Base-by-base conservation (phyloP, 2,888 invertebrate genomes). In the Diaprepes abbreviatus region DNA sequence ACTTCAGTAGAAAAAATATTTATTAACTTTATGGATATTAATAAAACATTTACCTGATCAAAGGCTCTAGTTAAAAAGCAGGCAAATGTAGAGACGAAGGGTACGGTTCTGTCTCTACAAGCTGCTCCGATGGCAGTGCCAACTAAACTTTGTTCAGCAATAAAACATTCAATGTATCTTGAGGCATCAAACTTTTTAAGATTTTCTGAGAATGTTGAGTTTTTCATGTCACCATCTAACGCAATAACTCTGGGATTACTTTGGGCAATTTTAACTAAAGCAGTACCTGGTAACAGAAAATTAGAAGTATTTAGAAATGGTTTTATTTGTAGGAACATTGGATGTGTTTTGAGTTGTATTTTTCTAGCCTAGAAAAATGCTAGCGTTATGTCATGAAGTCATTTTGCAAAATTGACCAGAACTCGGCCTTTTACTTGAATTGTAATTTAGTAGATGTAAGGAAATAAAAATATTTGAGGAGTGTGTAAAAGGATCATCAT, bases 131-230 rank as follows among this genome's bases (percentile, higher is more conserved):
- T 95, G 0, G 95, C 98, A 67, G 97, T 96, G 54, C 97, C 97
- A 72, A 96, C 96, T 81, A 98, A 86, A 87, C 97, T 98, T 87
- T 99, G 99, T 83, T 99, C 99, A 67, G 99, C 99, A 81, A 99
- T 99, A 87, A 94, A 99, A 83, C 99, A 98, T 85, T 99, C 99
- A 76, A 99, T 91, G 85, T 94, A 97, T 74, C 95, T 91, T 58
- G 87, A 86, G 1, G 91, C 88, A 77, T 87, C 87, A 24, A 86
- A 91, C 76, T 92, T 90, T 83, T 93, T 93, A 73, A 98, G 89
- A 82, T 94, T 96, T 78, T 96, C 96, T 12, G 98, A 93, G 86
- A 91, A 99, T 0, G 99, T 99, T 0, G 98, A 99, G 85, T 99
- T 99, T 86, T 98, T 99, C 75, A 97, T 98, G 84, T 99, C 99